Conservation (phyloP, 2,888 invertebrate genomes). For the Campoplex nolae region DNA sequence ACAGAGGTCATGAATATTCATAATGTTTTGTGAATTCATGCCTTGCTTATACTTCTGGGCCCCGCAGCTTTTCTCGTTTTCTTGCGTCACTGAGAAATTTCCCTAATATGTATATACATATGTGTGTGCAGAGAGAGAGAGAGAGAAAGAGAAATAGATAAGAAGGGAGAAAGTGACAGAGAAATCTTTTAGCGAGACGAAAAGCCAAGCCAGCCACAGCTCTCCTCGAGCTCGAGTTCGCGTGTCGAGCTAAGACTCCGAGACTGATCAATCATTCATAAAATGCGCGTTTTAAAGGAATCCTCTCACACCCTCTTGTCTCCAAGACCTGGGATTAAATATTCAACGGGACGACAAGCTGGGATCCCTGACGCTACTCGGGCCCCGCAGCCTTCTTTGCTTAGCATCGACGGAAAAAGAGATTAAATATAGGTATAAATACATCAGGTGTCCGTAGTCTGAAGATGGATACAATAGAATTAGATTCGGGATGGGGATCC, state of each 20-base stretch:
- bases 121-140: neutral
- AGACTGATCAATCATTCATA: conserved; percentile 77
- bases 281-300: conserved; percentile 78
- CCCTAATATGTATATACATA: neutral
- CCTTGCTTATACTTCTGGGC: neutral
- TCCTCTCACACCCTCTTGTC: conserved; percentile 71
- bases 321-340: conserved; percentile 74
- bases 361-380: conserved; percentile 50
- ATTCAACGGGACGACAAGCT: conserved; percentile 73
- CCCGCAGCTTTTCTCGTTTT: conserved; percentile 26
- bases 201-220: conserved; percentile 28
- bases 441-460: neutral
- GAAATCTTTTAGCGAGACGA: neutral
- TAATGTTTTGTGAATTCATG: conserved; percentile 33
- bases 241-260: conserved; percentile 32
- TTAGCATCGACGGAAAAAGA: conserved; percentile 46
- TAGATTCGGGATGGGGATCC: neutral
- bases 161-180: conserved; percentile 7
- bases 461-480: neutral
- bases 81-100: neutral
- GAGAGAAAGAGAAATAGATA: neutral
- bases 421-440: conserved; percentile 25
- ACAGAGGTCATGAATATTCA: conserved; percentile 42
- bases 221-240: conserved; percentile 24
- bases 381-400: conserved; percentile 66